These are phyloP conservation scores for Apogon talboti DNA, from an alignment of 2,797 vertebrate genomes.

Conservation along the genomic window DNA sequence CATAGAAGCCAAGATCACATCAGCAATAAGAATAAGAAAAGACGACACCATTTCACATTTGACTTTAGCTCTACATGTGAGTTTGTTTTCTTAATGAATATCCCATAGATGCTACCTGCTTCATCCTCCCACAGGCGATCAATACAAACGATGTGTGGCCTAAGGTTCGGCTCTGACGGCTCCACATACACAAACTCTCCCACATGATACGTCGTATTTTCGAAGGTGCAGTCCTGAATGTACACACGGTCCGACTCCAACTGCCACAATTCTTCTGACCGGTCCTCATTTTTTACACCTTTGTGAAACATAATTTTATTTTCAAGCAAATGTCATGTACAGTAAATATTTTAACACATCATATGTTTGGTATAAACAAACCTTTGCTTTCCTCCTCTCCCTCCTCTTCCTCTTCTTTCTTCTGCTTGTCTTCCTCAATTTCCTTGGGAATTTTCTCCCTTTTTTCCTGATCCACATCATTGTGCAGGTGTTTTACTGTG, in stretches of 20 bases:
- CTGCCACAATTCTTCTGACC: conserved; percentile 84
- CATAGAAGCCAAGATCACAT: conserved; percentile 5
- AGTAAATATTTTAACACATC: background rate
- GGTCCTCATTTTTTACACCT: conserved; percentile 88
- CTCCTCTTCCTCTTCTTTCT: conserved; percentile 90
- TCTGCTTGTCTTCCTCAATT: conserved; percentile 94
- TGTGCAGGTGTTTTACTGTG: conserved; percentile 93
- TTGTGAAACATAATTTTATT: conserved; percentile 59
- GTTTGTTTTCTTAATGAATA: background rate
- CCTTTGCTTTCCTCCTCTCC: conserved; percentile 91
- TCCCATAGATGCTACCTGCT: conserved; percentile 80
- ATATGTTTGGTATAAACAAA: conserved; percentile 39
- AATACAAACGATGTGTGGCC: conserved; percentile 96
- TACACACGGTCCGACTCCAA: conserved; percentile 88
- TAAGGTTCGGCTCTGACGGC: conserved; percentile 90
- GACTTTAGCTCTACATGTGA: background rate
- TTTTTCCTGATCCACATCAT: conserved; percentile 96
- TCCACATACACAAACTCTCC: conserved; percentile 97
- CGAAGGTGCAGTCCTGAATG: conserved; percentile 94
- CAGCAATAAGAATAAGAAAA: background rate
- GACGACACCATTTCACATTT: background rate
- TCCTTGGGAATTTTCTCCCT: conserved; percentile 97
- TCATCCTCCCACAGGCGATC: conserved; percentile 97
- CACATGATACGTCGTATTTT: conserved; percentile 93
- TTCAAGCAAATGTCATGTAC: background rate